Base-by-base conservation (phyloP, 2,797 vertebrate species). In the Alcedo atthis region DNA sequence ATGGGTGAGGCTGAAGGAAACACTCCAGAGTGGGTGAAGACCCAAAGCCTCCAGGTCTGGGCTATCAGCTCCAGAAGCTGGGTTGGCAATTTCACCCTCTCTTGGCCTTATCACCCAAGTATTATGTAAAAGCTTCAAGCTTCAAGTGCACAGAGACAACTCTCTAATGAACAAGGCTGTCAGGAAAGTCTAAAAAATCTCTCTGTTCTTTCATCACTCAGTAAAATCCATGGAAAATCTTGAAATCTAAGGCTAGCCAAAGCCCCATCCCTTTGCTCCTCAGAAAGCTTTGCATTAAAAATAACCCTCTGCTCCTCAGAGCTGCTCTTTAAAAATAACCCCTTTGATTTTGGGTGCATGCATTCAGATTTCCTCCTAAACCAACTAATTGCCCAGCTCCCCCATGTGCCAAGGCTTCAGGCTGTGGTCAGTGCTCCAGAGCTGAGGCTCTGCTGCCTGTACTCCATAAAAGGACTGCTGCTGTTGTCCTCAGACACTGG, bases 91-190 rank as follows among this genome's bases (percentile, higher is more conserved):
- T 9, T 3, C 42, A 6, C 35, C 51, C 32, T 45, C 32, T 24
- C 46, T 32, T 10, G 5, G n/a, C 33, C 8, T 2, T 10, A 10
- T 6, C 64, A 21, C 54, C 14, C 0, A n/a, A 46, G 37, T 9
- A 25, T 26, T 51, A 51, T 10, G 16, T 15, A 8, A 49, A 61
- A 28, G n/a, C 63, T 84, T 81, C 51, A 69, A 79, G 6, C 58
- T 85, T 21, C 12, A 26, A 75, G 59, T 2, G 19, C 79, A 49
- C 19, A 8, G 30, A 63, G 49, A 71, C 0, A 1, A 32, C 25
- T 32, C 71, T 58, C 26, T 85, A n/a, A 61, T 12, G 81, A 91
- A 66, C 10, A 43, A 53, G 26, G 59, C 59, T 67, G 45, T n/a
- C 45, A 54, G 54, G 21, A 8, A 78, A 79, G 33, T 25, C 81